These are phyloP conservation scores for Orestias chungarensis DNA, from an alignment of 2,797 vertebrate genomes.

Conservation along the genomic window DNA sequence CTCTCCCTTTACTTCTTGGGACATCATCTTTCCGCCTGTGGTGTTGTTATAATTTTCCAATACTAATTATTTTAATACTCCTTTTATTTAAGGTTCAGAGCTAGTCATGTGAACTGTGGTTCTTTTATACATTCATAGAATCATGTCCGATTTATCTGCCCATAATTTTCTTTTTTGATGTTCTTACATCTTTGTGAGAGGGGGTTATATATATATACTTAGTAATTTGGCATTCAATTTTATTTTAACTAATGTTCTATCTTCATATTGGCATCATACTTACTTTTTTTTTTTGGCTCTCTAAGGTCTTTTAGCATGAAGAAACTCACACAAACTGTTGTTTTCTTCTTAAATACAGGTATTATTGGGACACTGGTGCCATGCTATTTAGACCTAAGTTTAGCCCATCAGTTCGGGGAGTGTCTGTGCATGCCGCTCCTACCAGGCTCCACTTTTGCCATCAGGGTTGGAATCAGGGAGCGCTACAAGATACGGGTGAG, in stretches of 20 bases:
- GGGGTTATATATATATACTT: background rate
- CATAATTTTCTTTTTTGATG: background rate
- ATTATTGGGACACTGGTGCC: slow-evolving; percentile 78
- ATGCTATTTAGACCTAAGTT: slow-evolving; percentile 82
- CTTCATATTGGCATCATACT: too few relatives aligned
- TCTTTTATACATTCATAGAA: background rate
- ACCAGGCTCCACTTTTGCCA: slow-evolving; percentile 84
- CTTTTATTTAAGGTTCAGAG: background rate
- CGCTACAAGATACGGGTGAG: slow-evolving; percentile 87
- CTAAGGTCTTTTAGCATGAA: background rate
- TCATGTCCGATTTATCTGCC: background rate
- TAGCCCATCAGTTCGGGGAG: slow-evolving; percentile 85
- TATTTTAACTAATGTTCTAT: background rate
- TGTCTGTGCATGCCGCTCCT: slow-evolving; percentile 84
- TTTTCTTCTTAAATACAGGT: slow-evolving; percentile 63
- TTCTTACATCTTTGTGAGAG: background rate
- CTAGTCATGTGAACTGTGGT: background rate
- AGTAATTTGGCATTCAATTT: too few relatives aligned
- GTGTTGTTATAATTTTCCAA: background rate
- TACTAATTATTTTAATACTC: background rate
- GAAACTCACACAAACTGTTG: background rate
- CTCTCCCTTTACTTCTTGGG: slow-evolving; percentile 1
- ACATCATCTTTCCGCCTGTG: background rate
- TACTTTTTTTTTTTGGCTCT: background rate
- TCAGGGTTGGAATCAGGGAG: slow-evolving; percentile 87